Evolutionary conservation across 2,888 invertebrate genomes (phyloP).

Genomic region (Drosophila putrida): DNA sequence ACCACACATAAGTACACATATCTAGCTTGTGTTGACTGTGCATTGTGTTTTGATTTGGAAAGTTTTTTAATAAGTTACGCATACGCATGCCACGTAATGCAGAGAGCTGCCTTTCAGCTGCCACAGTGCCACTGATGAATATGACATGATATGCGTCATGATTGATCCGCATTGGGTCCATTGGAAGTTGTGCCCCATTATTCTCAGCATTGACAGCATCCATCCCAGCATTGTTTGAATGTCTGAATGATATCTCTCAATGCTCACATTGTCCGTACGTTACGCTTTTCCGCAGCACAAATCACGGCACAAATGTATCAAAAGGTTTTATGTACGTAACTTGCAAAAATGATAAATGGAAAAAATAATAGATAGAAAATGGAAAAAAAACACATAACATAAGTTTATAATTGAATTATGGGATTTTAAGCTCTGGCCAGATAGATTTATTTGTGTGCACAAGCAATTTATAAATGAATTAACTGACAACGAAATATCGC

Average conservation of each 20-base stretch:
- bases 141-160: slow-evolving; percentile 63
- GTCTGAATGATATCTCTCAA: slow-evolving; percentile 24
- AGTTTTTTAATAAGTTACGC: slow-evolving; percentile 72
- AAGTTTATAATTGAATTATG: slow-evolving; percentile 56
- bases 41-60: slow-evolving; percentile 74
- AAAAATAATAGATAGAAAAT: slow-evolving; percentile 2
- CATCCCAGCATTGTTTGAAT: slow-evolving; percentile 36
- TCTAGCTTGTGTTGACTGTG: background rate
- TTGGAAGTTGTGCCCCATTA: slow-evolving; percentile 34
- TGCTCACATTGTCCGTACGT: slow-evolving; percentile 44
- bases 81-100: slow-evolving; percentile 51
- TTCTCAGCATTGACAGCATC: slow-evolving; percentile 42
- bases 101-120: slow-evolving; percentile 24
- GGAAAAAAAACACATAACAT: slow-evolving; percentile 20
- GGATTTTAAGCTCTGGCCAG: slow-evolving; percentile 33
- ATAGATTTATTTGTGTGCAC: slow-evolving; percentile 31
- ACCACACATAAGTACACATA: background rate
- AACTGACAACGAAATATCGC: slow-evolving; percentile 17
- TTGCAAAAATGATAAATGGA: slow-evolving; percentile 14
- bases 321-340: slow-evolving; percentile 29
- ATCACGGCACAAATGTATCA: slow-evolving; percentile 47
- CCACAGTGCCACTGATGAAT: slow-evolving; percentile 57
- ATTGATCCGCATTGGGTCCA: slow-evolving; percentile 69
- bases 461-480: slow-evolving; percentile 39
- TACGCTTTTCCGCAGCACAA: slow-evolving; percentile 36